Conservation (phyloP, 2,113 vertebrate genomes). For the human region GRCh38 chr7:140186001-140186500, state of each 20-base stretch:
- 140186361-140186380: background rate
- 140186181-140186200: too few species aligned
- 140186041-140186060: background rate
- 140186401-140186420: background rate
- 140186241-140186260: too few species aligned
- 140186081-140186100: background rate
- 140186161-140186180: background rate
- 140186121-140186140: background rate
- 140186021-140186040: background rate
- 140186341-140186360: background rate
- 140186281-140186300: background rate
- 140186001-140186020: background rate
- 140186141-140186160: background rate
- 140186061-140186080: background rate
- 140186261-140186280: background rate
- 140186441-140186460: background rate
- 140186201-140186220: background rate
- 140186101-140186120: background rate
- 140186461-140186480: background rate
- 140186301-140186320: background rate
- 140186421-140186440: background rate
- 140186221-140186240: background rate
- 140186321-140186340: background rate
- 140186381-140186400: background rate
- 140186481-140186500: background rate